A percentile compares a stretch with the other conserved stretches of the same genome.
phyloP scores from a whole-genome alignment of 2,113 vertebrate species.

The Passer montanus region DNA sequence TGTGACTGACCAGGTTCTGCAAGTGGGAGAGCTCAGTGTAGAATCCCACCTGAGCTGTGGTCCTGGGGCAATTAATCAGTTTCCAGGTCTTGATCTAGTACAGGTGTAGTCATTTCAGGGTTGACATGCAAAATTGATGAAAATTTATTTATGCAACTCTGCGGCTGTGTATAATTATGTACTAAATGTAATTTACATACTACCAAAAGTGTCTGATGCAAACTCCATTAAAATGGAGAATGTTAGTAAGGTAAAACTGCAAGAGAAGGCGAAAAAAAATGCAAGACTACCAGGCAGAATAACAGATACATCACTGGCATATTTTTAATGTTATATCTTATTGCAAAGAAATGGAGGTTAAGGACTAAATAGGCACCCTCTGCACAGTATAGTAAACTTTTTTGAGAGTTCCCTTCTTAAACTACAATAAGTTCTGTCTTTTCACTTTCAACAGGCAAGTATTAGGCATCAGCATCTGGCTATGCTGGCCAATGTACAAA shows the following conservation, averaged over 20 bases:
- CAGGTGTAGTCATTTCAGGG: conserved; percentile 19
- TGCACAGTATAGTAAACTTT: not conserved
- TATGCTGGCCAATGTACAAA: not conserved
- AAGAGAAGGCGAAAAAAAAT: not conserved
- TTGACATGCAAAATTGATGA: not conserved
- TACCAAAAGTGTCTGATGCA: not conserved
- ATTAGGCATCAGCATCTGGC: not conserved
- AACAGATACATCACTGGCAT: not conserved
- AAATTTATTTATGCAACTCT: conserved; percentile 23
- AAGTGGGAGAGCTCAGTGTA: not conserved
- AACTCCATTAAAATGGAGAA: not conserved
- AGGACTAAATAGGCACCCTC: not conserved
- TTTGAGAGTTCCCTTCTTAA: not conserved
- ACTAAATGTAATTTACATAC: conserved; percentile 11
- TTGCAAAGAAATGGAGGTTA: not conserved
- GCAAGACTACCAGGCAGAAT: not conserved
- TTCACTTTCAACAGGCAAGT: not conserved
- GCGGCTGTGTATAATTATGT: not conserved
- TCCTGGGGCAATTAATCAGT: not conserved
- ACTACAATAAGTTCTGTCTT: not conserved
- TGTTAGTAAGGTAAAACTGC: not conserved
- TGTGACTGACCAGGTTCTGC: not conserved
- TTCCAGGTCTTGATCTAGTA: conserved; percentile 7
- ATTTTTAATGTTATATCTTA: not conserved
- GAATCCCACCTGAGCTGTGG: not conserved